Percentiles rank a stretch among this genome's conserved stretches.
Conservation (phyloP, 2,113 vertebrate species). For the Struthio camelus region DNA sequence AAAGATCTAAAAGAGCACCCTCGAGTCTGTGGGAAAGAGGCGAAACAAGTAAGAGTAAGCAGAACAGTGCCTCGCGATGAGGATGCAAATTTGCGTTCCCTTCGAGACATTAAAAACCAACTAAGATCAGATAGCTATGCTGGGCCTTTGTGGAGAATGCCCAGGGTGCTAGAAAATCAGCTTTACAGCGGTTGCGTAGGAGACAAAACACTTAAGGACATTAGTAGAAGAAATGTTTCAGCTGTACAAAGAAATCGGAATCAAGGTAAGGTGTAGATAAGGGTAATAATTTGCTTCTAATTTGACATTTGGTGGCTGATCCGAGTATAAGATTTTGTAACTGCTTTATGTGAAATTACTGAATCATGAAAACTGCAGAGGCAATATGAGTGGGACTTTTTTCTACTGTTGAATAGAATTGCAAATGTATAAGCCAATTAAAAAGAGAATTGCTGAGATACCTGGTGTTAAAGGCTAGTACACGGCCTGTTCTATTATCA, state of each 20-base stretch:
- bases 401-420: not conserved
- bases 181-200: constrained; percentile 35
- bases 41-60: constrained; percentile 68
- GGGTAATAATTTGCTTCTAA: not conserved
- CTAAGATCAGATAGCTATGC: constrained; percentile 59
- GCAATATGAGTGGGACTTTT: not conserved
- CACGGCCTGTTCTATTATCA: not conserved
- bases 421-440: not conserved
- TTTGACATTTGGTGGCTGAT: not conserved
- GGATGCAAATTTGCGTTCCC: constrained; percentile 66
- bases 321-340: not conserved
- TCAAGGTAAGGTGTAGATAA: constrained; percentile 58
- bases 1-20: constrained; percentile 86
- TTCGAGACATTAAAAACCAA: constrained; percentile 66
- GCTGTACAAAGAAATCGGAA: constrained; percentile 69
- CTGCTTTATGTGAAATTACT: not conserved
- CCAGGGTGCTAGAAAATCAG: constrained; percentile 55
- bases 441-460: not conserved
- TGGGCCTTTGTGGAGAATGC: not conserved
- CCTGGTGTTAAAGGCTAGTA: not conserved
- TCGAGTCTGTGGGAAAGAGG: constrained; percentile 77
- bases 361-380: not conserved
- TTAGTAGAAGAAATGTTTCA: constrained; percentile 52
- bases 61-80: not conserved
- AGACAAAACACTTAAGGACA: constrained; percentile 16